Evolutionary conservation across 2,888 invertebrate species (phyloP).

Genomic region (Brachyptera risi): DNA sequence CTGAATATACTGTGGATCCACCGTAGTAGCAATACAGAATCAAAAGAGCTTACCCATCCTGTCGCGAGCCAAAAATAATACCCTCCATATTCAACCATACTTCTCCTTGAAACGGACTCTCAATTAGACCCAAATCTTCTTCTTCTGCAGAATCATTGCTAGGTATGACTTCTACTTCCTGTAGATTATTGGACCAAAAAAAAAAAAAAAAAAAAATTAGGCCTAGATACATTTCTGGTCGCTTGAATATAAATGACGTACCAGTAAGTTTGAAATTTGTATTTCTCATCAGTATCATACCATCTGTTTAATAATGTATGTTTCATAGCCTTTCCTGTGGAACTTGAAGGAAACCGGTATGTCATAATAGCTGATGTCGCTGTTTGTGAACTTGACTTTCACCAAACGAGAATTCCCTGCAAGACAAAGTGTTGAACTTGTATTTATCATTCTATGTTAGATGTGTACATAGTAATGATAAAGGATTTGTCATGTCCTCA

Average conservation of each 20-base stretch:
- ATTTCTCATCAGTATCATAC: slow-evolving; percentile 18
- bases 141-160: background rate
- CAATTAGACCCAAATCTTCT: background rate
- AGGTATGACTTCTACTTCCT: too few relatives aligned
- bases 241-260: background rate
- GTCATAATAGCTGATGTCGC: slow-evolving; percentile 25
- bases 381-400: slow-evolving; percentile 19
- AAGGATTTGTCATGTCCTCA: too few relatives aligned
- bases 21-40: too few relatives aligned
- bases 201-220: too few relatives aligned
- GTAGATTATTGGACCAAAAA: too few relatives aligned
- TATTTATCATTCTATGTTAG: too few relatives aligned
- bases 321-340: background rate
- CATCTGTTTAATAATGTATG: slow-evolving; percentile 24
- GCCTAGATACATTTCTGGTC: too few relatives aligned
- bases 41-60: slow-evolving; percentile 25
- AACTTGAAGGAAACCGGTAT: slow-evolving; percentile 27
- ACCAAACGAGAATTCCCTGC: slow-evolving; percentile 19
- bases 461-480: too few relatives aligned
- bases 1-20: too few relatives aligned
- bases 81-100: slow-evolving; percentile 9
- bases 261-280: background rate
- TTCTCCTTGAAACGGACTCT: slow-evolving; percentile 27
- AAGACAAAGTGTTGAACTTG: background rate
- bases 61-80: background rate